Conservation (phyloP, 2,113 vertebrate genomes). For the Microtus montanus region DNA sequence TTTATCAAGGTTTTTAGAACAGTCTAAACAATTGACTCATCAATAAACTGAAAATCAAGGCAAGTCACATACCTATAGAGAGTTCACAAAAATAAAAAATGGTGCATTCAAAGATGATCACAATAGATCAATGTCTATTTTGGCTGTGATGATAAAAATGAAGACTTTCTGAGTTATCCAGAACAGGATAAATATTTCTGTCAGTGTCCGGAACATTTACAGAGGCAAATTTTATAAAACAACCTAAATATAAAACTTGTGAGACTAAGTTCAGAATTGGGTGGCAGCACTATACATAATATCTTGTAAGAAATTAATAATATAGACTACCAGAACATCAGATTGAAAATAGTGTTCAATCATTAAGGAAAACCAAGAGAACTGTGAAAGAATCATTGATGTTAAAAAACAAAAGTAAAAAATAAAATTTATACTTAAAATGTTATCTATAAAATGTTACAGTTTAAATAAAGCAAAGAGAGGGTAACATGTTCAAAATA, state of each 20-base stretch:
- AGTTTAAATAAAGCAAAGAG: not conserved
- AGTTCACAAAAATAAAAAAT: not conserved
- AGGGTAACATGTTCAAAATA: not conserved
- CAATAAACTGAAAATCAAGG: conserved; percentile 54
- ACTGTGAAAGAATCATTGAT: not conserved
- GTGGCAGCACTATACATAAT: not conserved
- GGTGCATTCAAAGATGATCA: not conserved
- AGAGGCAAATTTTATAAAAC: not conserved
- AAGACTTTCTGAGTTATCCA: not conserved
- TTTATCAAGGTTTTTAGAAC: conserved; percentile 43
- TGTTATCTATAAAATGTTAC: not conserved
- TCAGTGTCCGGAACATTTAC: not conserved
- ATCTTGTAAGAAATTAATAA: not conserved
- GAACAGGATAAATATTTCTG: not conserved
- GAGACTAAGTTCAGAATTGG: not conserved
- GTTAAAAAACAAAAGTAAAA: conserved; percentile 14
- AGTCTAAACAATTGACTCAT: conserved; percentile 64
- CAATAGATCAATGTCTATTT: conserved; percentile 5
- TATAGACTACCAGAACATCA: not conserved
- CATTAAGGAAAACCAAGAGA: not conserved
- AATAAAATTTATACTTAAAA: conserved; percentile 27
- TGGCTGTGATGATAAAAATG: not conserved
- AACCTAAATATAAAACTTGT: not conserved
- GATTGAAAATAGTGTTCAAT: not conserved
- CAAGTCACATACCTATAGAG: not conserved